Conservation (phyloP, 2,113 vertebrate species). For the Pelecanus crispus region DNA sequence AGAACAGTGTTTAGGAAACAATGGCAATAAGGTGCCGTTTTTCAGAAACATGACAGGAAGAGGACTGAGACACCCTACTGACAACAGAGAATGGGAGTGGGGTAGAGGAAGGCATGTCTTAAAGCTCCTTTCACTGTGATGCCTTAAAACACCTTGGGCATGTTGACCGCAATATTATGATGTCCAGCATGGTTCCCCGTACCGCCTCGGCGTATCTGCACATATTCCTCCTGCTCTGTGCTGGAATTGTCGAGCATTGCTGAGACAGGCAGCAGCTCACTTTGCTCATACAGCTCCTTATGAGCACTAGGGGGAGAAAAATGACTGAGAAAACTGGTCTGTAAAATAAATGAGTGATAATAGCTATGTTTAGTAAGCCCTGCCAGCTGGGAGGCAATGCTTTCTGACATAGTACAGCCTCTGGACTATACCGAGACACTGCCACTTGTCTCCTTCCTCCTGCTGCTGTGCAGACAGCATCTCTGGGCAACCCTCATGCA, state of each 20-base stretch:
- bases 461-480: neutral
- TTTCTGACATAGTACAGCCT: neutral
- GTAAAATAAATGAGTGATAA: neutral
- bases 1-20: neutral
- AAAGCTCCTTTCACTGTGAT: neutral
- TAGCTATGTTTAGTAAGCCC: neutral
- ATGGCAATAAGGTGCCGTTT: neutral
- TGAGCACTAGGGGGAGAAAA: neutral
- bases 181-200: neutral
- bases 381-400: neutral
- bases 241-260: neutral
- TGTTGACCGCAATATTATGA: neutral
- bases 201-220: rapidly evolving
- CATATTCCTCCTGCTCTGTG: neutral
- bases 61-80: neutral
- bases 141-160: neutral
- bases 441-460: neutral
- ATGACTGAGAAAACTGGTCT: neutral
- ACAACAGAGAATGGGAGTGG: neutral
- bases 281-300: neutral
- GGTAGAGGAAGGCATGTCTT: neutral
- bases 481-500: neutral
- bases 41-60: neutral
- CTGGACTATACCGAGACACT: neutral
- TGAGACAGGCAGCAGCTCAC: neutral